These are phyloP conservation scores for Myodes glareolus DNA, from an alignment of 2,113 vertebrate species.

Conservation along the genomic window DNA sequence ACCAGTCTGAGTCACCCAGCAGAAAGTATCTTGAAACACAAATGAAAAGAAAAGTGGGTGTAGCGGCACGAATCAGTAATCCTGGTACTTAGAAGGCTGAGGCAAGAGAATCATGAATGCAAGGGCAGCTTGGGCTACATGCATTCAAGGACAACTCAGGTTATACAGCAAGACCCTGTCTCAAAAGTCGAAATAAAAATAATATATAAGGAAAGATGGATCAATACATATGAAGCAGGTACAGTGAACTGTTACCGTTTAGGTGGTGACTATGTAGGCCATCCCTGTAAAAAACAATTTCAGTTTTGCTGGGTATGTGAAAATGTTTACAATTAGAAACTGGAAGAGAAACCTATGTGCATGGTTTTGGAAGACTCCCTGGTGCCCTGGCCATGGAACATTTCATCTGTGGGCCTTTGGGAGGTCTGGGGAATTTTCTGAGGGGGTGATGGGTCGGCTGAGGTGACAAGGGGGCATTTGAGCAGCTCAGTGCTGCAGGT, in stretches of 20 bases:
- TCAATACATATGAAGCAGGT: not conserved
- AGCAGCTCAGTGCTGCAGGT: constrained; percentile 1
- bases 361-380: not conserved
- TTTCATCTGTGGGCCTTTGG: not conserved
- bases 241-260: not conserved
- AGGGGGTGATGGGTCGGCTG: not conserved
- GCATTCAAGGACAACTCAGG: not conserved
- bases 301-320: not conserved
- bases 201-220: not conserved
- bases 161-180: not conserved
- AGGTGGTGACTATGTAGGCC: not conserved
- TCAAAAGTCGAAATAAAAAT: not conserved
- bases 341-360: not conserved
- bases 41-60: not conserved
- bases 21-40: not conserved
- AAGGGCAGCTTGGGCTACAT: not conserved
- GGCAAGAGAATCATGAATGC: not conserved
- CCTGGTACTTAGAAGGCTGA: not conserved
- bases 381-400: not conserved
- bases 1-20: not conserved
- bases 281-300: constrained; percentile 27
- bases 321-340: constrained; percentile 43
- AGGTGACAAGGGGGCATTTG: not conserved
- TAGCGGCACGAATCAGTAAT: not conserved
- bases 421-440: not conserved